These are phyloP conservation scores for Hemicrepidius hirtus DNA, from an alignment of 2,888 invertebrate species.

Conservation along the genomic window DNA sequence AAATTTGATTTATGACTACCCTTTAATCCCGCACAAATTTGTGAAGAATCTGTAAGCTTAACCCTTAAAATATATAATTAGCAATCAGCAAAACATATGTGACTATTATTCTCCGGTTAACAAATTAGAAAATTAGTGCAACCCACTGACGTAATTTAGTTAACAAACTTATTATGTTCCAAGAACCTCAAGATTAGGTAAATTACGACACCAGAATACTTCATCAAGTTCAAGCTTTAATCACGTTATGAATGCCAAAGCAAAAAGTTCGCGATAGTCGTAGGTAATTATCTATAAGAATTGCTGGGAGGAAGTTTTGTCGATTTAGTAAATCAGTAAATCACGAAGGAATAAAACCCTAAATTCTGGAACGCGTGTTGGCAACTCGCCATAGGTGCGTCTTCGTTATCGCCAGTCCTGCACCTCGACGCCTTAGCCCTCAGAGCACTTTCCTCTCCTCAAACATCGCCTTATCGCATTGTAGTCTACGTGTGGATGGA, in stretches of 20 bases:
- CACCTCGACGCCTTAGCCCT: conserved; percentile 2
- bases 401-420: conserved; percentile 19
- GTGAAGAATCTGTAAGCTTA: too few species aligned
- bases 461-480: conserved; percentile 29
- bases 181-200: background rate
- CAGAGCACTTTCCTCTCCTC: conserved; percentile 17
- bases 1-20: too few species aligned
- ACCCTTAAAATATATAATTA: too few species aligned
- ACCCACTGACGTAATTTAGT: background rate
- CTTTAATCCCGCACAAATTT: too few species aligned
- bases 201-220: conserved; percentile 4
- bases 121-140: background rate
- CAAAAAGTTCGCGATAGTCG: background rate
- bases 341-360: conserved; percentile 4
- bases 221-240: background rate
- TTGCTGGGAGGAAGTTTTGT: background rate
- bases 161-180: conserved; percentile 1
- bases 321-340: conserved; percentile 4
- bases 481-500: conserved; percentile 26
- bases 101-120: background rate
- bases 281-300: background rate
- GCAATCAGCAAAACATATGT: too few species aligned
- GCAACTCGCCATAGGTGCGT: conserved; percentile 15
- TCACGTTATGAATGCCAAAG: background rate
- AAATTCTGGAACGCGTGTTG: conserved; percentile 4